Evolutionary conservation across 2,113 vertebrate genomes (phyloP).

Genomic region (Probosciger aterrimus): DNA sequence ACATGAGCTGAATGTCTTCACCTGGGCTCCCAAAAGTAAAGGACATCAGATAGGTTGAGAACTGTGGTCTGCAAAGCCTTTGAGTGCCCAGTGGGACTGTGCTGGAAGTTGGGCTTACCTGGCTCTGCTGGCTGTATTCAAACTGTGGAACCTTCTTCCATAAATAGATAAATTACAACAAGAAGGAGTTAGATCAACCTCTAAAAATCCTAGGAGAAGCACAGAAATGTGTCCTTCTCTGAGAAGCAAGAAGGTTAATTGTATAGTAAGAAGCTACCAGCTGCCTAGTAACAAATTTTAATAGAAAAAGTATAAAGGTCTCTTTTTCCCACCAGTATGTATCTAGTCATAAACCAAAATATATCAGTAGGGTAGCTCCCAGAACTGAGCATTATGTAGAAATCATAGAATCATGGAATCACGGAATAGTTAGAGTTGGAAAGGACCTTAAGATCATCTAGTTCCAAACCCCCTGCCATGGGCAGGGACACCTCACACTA

Average conservation of each 20-base stretch:
- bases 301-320: neutral
- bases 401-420: neutral
- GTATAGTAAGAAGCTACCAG: neutral
- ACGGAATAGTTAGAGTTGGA: neutral
- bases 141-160: neutral
- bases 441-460: neutral
- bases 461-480: neutral
- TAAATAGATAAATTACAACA: neutral
- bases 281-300: constrained; percentile 11
- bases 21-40: neutral
- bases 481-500: neutral
- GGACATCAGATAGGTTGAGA: neutral
- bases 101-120: neutral
- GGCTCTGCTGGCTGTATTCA: neutral
- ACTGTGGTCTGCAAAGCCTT: neutral
- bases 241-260: constrained; percentile 2
- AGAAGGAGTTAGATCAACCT: neutral
- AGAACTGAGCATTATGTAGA: neutral
- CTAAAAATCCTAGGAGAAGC: neutral
- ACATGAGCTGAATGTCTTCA: neutral
- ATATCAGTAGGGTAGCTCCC: neutral
- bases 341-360: constrained; percentile 8
- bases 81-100: neutral
- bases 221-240: neutral
- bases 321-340: neutral